Conservation (phyloP, 1,140 invertebrate genomes). For the Diachasma alloeum region DNA sequence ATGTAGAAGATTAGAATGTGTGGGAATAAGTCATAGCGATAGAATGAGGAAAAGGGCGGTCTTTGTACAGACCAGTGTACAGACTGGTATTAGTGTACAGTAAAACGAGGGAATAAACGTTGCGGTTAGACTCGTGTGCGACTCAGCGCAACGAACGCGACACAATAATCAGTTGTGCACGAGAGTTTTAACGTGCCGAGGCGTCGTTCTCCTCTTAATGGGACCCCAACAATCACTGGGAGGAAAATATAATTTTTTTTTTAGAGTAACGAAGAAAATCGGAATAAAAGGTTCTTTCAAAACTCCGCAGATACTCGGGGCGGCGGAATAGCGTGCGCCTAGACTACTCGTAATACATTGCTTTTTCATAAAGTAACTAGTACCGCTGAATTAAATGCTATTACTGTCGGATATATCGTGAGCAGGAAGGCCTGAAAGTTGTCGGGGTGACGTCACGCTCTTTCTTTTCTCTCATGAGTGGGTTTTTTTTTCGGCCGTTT, state of each 20-base stretch:
- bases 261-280: background rate
- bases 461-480: background rate
- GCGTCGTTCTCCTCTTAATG: background rate
- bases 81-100: background rate
- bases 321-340: background rate
- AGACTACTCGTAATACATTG: background rate
- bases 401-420: background rate
- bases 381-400: background rate
- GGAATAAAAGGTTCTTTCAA: background rate
- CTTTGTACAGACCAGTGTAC: background rate
- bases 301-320: background rate
- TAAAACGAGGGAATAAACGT: background rate
- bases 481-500: background rate
- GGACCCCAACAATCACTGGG: background rate
- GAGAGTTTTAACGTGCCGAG: background rate
- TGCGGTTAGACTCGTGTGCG: background rate
- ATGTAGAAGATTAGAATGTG: background rate
- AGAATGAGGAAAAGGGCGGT: constrained; percentile 5
- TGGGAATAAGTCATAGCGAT: background rate
- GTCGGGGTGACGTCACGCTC: background rate
- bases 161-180: constrained; percentile 1
- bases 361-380: background rate
- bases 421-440: background rate
- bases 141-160: background rate
- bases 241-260: background rate